Evolutionary conservation across 2,113 vertebrate species (phyloP).

Genomic region (Chaetodon auriga): DNA sequence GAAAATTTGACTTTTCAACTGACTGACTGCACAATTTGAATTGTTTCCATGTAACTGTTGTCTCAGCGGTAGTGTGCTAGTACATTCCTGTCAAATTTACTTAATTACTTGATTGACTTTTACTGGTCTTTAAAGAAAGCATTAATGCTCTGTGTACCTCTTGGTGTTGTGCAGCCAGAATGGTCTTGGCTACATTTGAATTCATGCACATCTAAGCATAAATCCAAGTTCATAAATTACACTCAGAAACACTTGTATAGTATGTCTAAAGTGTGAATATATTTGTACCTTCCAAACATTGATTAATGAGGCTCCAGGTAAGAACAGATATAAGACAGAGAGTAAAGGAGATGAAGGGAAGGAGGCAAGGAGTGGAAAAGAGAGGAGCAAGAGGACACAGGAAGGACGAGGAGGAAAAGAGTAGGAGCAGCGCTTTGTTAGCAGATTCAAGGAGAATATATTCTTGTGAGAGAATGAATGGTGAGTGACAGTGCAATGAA

Average conservation of each 20-base stretch:
- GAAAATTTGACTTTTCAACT: no score
- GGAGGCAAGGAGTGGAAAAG: neutral
- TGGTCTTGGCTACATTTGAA: neutral
- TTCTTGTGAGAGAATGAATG: constrained; percentile 13
- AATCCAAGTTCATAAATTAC: constrained; percentile 11
- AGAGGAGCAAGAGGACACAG: neutral
- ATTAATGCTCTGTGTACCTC: neutral
- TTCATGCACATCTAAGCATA: constrained; percentile 8
- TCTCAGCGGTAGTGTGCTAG: no score
- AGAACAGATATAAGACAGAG: neutral
- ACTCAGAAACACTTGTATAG: neutral
- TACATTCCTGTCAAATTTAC: no score
- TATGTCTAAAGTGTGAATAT: neutral
- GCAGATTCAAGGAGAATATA: constrained; percentile 27
- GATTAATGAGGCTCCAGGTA: constrained; percentile 15
- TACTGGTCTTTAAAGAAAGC: neutral
- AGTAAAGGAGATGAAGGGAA: neutral
- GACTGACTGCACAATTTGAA: neutral
- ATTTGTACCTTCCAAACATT: neutral
- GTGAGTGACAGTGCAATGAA: neutral
- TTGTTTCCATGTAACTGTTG: neutral
- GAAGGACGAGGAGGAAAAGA: constrained; percentile 7
- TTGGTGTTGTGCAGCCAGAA: neutral
- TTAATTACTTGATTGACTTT: no score
- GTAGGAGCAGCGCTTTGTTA: neutral